These are phyloP conservation scores for Athalia rosae DNA, from an alignment of 2,888 invertebrate genomes.

Conservation along the genomic window DNA sequence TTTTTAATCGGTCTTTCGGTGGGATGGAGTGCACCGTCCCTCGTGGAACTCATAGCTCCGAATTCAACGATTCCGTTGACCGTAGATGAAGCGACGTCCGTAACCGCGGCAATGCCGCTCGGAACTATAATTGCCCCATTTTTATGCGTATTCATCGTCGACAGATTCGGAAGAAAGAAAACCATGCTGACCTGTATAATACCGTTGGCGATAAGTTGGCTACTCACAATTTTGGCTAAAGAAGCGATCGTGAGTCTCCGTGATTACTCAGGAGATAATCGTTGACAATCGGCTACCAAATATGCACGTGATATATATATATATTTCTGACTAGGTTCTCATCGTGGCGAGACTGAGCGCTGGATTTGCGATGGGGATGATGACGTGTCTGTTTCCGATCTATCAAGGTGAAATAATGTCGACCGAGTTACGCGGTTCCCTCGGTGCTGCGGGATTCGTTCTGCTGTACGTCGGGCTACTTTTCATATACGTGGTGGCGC, in stretches of 20 bases:
- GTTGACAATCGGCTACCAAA: conserved; percentile 47
- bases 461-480: conserved; percentile 71
- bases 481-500: conserved; percentile 59
- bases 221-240: conserved; percentile 54
- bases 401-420: conserved; percentile 62
- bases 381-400: conserved; percentile 54
- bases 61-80: conserved; percentile 57
- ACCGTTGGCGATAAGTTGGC: conserved; percentile 56
- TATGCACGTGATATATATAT: neutral
- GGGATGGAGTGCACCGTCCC: conserved; percentile 62
- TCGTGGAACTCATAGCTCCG: conserved; percentile 55
- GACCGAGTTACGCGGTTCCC: conserved; percentile 74
- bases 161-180: conserved; percentile 59
- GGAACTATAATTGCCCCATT: conserved; percentile 56
- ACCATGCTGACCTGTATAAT: conserved; percentile 54
- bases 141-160: conserved; percentile 54
- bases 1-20: conserved; percentile 49
- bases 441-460: conserved; percentile 77
- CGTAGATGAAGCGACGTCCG: conserved; percentile 54
- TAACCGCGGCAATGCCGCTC: conserved; percentile 54
- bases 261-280: conserved; percentile 30
- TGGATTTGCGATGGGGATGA: conserved; percentile 56
- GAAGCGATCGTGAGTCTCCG: conserved; percentile 55
- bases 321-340: conserved; percentile 53
- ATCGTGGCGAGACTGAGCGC: conserved; percentile 56